Conservation (phyloP, 2,888 invertebrate genomes). For the Macrosiphum euphorbiae region DNA sequence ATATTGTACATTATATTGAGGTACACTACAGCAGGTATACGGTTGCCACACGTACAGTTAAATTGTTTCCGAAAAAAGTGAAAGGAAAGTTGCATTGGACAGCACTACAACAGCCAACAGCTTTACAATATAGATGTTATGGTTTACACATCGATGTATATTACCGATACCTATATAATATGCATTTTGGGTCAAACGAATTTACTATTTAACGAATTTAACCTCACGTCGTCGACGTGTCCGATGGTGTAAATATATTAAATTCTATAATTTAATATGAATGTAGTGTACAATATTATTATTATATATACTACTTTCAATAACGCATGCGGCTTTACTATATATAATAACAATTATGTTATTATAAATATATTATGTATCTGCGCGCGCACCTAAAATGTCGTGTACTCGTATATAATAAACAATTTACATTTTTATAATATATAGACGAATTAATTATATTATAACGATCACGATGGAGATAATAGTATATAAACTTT, state of each 20-base stretch:
- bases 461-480: background rate
- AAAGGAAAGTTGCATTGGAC: constrained; percentile 38
- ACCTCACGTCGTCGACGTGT: constrained; percentile 20
- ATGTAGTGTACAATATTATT: background rate
- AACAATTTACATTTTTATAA: background rate
- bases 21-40: background rate
- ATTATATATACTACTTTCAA: background rate
- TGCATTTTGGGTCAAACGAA: constrained; percentile 22
- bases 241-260: background rate
- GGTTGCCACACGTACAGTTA: background rate
- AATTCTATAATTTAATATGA: background rate
- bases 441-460: background rate
- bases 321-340: background rate
- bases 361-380: background rate
- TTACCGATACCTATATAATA: background rate
- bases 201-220: constrained; percentile 29
- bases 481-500: background rate
- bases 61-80: constrained; percentile 47
- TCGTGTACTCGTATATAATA: background rate
- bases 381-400: background rate
- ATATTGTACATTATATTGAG: background rate
- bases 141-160: background rate
- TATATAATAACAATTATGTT: background rate
- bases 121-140: background rate
- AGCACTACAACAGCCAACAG: background rate